These are phyloP conservation scores for Chaetops frenatus DNA, from an alignment of 2,113 vertebrate species.

Conservation along the genomic window DNA sequence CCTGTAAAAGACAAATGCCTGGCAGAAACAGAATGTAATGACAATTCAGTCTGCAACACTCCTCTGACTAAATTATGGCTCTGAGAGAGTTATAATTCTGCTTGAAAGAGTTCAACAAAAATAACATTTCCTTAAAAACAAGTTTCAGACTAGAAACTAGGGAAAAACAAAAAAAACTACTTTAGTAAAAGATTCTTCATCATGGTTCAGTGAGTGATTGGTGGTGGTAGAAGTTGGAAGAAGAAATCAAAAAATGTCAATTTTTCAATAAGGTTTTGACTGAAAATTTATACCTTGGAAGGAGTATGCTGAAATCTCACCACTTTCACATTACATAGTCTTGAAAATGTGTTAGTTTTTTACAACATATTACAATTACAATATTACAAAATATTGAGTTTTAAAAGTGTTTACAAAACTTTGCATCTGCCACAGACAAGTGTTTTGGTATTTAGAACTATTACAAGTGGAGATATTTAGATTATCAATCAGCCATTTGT, in stretches of 20 bases:
- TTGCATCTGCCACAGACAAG: background rate
- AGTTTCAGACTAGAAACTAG: background rate
- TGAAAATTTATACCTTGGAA: background rate
- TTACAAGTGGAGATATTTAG: background rate
- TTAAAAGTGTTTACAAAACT: background rate
- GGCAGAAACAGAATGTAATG: background rate
- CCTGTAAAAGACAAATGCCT: background rate
- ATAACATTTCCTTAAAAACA: background rate
- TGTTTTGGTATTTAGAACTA: background rate
- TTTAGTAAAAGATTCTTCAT: background rate
- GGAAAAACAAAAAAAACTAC: background rate
- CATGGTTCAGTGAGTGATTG: background rate
- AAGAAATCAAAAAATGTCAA: background rate
- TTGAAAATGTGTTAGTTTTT: background rate
- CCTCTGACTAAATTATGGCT: background rate
- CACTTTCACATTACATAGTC: background rate
- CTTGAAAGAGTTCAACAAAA: background rate
- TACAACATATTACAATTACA: too few species aligned
- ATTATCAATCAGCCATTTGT: background rate
- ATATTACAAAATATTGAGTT: background rate
- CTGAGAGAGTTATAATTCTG: background rate
- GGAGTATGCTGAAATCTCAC: background rate
- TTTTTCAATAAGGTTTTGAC: background rate
- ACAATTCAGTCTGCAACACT: background rate
- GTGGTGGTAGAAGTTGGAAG: background rate